Base-by-base conservation (phyloP, 2,113 vertebrate species). In the Bothrops jararaca region DNA sequence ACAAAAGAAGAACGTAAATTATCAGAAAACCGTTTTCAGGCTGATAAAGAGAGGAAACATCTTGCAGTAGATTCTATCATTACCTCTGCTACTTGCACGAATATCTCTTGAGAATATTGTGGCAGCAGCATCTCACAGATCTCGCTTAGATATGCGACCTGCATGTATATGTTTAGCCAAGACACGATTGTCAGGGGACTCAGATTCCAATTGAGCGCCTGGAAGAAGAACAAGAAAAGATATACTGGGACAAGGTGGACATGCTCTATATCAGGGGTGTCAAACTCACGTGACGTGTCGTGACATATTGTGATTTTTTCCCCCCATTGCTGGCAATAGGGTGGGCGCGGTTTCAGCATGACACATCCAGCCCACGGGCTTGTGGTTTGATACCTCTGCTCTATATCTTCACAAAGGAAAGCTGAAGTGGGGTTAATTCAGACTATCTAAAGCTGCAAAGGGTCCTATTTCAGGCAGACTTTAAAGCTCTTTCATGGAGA, bases 121-220 rank as follows among this genome's bases (percentile, higher is more conserved):
- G 98, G 98, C 90, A 99, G 93, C 69, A 99, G 98, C 92, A 99
- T 97, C 94, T 93, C 98, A 92, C 22, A 96, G 60, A 97, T 42
- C 18, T 98, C 96, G 89, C 98, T 98, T 93, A 99, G 97, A 95
- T 99, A 99, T 0, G 99, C 99, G 93, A 99, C 98, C 97, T 99
- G 99, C 98, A 99, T 98, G 98, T 99, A 99, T 88, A 99, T 97
- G n/a, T 98, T 99, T 90, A 99, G 97, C 99, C 99, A 99, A 57
- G 99, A 99, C 94, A 99, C 97, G 18, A 98, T 97, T 15, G 99
- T 99, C 97, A 99, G 96, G 1, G 99, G 99, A 92, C 98, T 98
- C 90, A 99, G 97, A 85, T 97, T 98, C 99, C 99, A 99, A 1
- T 99, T 98, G 90, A 99, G 98, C 95, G 98, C 98, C 99, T 99